phyloP scores from a whole-genome alignment of 2,797 vertebrate genomes.

The Alcedo atthis region DNA sequence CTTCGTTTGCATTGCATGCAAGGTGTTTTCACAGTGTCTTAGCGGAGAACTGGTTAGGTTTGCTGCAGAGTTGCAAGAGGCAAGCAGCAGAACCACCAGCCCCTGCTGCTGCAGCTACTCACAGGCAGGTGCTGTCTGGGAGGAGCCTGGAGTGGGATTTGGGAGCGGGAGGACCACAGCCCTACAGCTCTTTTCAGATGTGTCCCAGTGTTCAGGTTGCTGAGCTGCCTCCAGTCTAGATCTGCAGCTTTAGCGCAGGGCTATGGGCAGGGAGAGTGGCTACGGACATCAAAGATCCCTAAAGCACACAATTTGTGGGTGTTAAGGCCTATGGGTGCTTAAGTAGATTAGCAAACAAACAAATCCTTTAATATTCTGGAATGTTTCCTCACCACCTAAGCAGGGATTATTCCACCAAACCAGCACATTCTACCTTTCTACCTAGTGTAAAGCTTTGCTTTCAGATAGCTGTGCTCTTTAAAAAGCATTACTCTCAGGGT shows the following conservation, averaged over 20 bases:
- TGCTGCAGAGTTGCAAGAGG: neutral
- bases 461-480: neutral
- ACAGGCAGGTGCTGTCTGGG: neutral
- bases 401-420: constrained; percentile 41
- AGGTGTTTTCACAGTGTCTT: neutral
- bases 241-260: neutral
- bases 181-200: neutral
- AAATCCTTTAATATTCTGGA: constrained; percentile 65
- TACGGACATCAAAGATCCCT: neutral
- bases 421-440: neutral
- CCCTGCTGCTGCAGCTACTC: rapidly evolving
- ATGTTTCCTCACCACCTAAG: constrained; percentile 58
- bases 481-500: neutral
- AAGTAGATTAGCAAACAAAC: constrained; percentile 69
- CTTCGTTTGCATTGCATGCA: rapidly evolving
- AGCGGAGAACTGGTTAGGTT: neutral
- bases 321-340: constrained; percentile 46
- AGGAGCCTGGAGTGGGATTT: neutral
- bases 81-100: neutral
- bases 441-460: neutral
- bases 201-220: neutral
- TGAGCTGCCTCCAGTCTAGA: neutral
- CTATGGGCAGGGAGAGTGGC: neutral
- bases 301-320: neutral
- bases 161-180: neutral